Conservation (phyloP, 1,140 invertebrate species). For the Neotoxoptera formosana region DNA sequence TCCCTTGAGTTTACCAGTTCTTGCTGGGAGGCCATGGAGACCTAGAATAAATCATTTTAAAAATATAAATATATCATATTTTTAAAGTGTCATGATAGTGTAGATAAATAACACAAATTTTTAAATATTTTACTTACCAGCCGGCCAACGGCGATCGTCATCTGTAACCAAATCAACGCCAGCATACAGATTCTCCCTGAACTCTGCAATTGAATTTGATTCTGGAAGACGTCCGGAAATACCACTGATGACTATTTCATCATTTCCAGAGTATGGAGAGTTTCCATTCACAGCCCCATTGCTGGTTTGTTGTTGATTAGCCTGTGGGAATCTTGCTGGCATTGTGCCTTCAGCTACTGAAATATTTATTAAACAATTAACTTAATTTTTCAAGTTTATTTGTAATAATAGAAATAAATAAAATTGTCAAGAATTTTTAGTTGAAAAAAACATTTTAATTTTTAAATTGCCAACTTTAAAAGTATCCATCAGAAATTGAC, state of each 20-base stretch:
- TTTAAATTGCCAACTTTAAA: no score
- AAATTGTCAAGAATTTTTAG: background rate
- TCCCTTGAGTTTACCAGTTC: slow-evolving; percentile 91
- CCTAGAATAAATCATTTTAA: slow-evolving; percentile 61
- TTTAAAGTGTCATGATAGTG: background rate
- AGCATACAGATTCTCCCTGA: slow-evolving; percentile 83
- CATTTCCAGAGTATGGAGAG: slow-evolving; percentile 46
- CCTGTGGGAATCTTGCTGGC: slow-evolving; percentile 45
- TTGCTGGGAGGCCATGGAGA: slow-evolving; percentile 81
- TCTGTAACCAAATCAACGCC: slow-evolving; percentile 89
- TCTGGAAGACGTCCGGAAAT: slow-evolving; percentile 91
- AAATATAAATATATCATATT: background rate
- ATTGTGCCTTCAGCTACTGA: slow-evolving; percentile 59
- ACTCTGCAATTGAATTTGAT: slow-evolving; percentile 86
- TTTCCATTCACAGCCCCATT: slow-evolving; percentile 49
- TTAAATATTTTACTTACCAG: slow-evolving; percentile 65
- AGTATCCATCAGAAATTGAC: background rate
- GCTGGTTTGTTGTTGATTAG: slow-evolving; percentile 34
- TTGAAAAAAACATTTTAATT: background rate
- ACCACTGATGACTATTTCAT: slow-evolving; percentile 85
- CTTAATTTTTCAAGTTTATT: background rate
- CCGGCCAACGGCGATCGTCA: slow-evolving; percentile 81
- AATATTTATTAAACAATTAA: slow-evolving; percentile 20
- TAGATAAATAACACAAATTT: background rate
- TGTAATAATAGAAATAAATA: background rate